Conservation (phyloP, 2,113 vertebrate genomes). For the Sclerurus mexicanus region DNA sequence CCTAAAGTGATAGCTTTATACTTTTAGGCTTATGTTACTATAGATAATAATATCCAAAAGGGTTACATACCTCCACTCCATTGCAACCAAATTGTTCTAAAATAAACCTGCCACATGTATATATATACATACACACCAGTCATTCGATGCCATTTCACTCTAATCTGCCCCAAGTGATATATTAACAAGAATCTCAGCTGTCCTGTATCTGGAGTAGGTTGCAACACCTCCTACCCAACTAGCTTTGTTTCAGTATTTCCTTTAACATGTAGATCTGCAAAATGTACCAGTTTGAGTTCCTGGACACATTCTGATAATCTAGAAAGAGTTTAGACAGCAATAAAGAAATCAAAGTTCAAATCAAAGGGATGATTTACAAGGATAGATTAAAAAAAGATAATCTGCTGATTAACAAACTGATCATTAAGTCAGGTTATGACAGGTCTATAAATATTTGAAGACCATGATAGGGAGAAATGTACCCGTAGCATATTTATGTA, state of each 20-base stretch:
- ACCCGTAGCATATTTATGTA: not conserved
- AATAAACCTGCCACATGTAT: no score
- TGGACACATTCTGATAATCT: not conserved
- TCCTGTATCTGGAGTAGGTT: no score
- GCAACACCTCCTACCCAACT: not conserved
- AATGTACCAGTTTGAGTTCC: not conserved
- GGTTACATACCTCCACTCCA: no score
- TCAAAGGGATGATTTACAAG: not conserved
- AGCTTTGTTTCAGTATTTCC: not conserved
- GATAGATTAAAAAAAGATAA: not conserved
- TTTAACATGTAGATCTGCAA: not conserved
- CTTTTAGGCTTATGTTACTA: no score
- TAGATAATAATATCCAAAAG: no score
- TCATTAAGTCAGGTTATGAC: not conserved
- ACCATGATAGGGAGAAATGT: not conserved
- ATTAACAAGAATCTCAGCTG: no score
- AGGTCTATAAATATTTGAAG: not conserved
- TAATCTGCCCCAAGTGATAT: no score
- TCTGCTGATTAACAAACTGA: not conserved
- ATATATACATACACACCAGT: no score
- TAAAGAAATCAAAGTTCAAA: not conserved
- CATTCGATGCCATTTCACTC: no score
- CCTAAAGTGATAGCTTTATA: no score
- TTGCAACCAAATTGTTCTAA: no score
- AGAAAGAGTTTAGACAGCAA: not conserved